These are phyloP conservation scores for Hydra vulgaris DNA, from an alignment of 30 jellyfish, hydroid and myxozoan species.

Conservation along the genomic window DNA sequence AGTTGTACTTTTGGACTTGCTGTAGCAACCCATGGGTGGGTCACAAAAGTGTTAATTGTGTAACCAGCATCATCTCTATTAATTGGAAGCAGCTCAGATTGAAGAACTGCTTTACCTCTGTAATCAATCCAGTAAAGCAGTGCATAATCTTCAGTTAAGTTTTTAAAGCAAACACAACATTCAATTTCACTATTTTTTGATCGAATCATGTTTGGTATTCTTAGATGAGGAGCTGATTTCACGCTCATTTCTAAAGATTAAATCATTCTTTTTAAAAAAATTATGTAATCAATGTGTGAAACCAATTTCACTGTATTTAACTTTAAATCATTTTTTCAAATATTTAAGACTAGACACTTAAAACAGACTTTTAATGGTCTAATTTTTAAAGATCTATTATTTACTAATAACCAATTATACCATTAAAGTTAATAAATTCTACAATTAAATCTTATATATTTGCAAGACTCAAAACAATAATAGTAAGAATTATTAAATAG, in stretches of 20 bases:
- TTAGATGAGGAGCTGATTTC: not conserved
- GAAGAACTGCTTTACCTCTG: slow-evolving; percentile 42
- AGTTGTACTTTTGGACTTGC: slow-evolving; percentile 4
- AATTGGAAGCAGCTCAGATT: slow-evolving; percentile 38
- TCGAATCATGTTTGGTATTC: slow-evolving; percentile 20
- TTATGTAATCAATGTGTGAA: too few species aligned
- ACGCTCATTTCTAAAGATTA: slow-evolving; percentile 12
- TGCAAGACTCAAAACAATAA: too few species aligned
- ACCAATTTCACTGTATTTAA: too few species aligned
- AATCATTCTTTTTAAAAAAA: too few species aligned
- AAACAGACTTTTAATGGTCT: too few species aligned
- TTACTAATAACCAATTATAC: too few species aligned
- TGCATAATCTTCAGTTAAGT: slow-evolving; percentile 43
- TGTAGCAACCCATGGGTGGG: slow-evolving; percentile 92
- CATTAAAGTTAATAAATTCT: too few species aligned
- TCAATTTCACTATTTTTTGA: slow-evolving; percentile 31
- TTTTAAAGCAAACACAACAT: slow-evolving; percentile 43
- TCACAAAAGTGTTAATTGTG: slow-evolving; percentile 41
- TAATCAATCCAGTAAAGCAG: slow-evolving; percentile 70
- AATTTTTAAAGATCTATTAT: too few species aligned
- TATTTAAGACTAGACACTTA: too few species aligned
- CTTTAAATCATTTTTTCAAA: too few species aligned
- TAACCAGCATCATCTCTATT: slow-evolving; percentile 41
- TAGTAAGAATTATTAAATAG: too few species aligned
- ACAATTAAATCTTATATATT: too few species aligned